Conservation (phyloP, 2,888 invertebrate species). For the Frankliniella intonsa region DNA sequence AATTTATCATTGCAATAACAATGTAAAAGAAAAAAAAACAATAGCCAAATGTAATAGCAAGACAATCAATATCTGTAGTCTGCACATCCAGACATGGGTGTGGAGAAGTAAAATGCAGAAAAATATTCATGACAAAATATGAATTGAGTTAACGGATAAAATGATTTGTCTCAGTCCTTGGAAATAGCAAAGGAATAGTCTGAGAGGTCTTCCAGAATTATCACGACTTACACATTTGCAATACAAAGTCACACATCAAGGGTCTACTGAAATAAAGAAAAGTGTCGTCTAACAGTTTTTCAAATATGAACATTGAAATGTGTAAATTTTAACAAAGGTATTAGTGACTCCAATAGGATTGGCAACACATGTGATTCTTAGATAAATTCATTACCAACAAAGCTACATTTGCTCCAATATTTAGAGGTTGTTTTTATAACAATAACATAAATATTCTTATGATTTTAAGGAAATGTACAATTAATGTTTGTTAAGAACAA, state of each 20-base stretch:
- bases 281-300: neutral
- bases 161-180: neutral
- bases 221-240: neutral
- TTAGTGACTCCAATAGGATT: too few relatives aligned
- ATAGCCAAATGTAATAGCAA: neutral
- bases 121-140: neutral
- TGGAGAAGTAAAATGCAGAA: constrained; percentile 14
- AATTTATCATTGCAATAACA: neutral
- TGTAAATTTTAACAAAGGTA: too few relatives aligned
- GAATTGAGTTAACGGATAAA: neutral
- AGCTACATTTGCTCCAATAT: too few relatives aligned
- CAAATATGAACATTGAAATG: neutral
- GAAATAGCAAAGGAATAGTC: neutral
- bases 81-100: neutral
- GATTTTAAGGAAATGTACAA: too few relatives aligned
- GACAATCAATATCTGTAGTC: neutral
- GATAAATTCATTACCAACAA: too few relatives aligned
- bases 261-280: too few relatives aligned
- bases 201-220: neutral
- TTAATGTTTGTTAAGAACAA: too few relatives aligned
- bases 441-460: too few relatives aligned
- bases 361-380: too few relatives aligned
- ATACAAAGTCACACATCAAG: neutral
- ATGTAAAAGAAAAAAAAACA: neutral
- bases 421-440: too few relatives aligned